Base-by-base conservation (phyloP, 2,113 vertebrate species). In the Urocitellus parryii region DNA sequence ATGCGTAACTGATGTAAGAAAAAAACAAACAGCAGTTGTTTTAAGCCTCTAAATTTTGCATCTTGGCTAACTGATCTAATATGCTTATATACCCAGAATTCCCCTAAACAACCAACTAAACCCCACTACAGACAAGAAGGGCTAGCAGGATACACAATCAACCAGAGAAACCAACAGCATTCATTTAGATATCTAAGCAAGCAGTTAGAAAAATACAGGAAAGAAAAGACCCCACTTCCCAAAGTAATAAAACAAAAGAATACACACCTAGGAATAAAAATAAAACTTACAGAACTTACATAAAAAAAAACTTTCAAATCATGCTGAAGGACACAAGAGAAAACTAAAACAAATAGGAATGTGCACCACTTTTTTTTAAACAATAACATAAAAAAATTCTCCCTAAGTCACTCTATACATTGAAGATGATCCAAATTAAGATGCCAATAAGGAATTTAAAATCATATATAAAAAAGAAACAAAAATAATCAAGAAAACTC, bases 181-280 rank as follows among this genome's bases (percentile, higher is more conserved):
- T 82, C 63, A 74, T 22, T 37, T 0, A 83, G 39, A 72, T 20
- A 81, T 7, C 70, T 32, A 53, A 67, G 20, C 82, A 81, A 58
- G 10, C 58, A 53, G 78, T 58, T 58, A 58, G 56, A 22, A 90
- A 70, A 96, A 72, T n/a, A 63, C 51, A 45, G 63, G 48, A 76
- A 77, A 88, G 7, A 58, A 86, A 87, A 68, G 17, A 77, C 29
- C n/a, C 22, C 25, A 63, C 14, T 86, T 67, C 12, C 42, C 63
- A 73, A 93, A 80, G 67, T 80, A 76, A 87, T 34, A 81, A 87
- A 87, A n/a, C 7, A 32, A 58, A 88, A 88, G 13, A 68, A 85
- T 76, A 67, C 37, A 81, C 22, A 74, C 3, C 27, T 70, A 83
- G 63, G 56, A 94, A 67, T 74, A 81, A 74, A 68, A 20, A n/a